phyloP scores from a whole-genome alignment of 2,113 vertebrate genomes.

The Hypomesus transpacificus region DNA sequence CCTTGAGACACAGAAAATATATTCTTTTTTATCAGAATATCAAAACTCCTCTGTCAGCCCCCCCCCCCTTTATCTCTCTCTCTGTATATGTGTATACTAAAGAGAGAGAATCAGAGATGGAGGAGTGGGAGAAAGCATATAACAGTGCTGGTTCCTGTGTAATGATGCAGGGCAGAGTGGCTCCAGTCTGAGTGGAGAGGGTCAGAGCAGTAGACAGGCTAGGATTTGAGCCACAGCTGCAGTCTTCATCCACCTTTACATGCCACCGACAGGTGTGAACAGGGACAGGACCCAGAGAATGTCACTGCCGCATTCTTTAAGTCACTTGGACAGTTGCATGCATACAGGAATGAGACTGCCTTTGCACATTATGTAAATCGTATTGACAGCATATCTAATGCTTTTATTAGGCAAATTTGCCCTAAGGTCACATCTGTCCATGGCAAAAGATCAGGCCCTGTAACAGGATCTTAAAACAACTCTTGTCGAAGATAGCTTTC shows the following conservation, averaged over 20 bases:
- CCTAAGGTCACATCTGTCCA: constrained; percentile 59
- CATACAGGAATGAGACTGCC: constrained; percentile 52
- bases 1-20: constrained; percentile 3
- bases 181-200: neutral
- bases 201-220: neutral
- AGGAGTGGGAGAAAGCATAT: neutral
- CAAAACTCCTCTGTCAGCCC: neutral
- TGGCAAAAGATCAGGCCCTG: constrained; percentile 27
- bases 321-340: constrained; percentile 44
- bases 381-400: constrained; percentile 73
- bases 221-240: constrained; percentile 57
- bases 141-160: too few relatives aligned
- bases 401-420: constrained; percentile 71
- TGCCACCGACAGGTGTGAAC: constrained; percentile 71
- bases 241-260: constrained; percentile 41
- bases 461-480: constrained; percentile 13
- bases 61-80: neutral
- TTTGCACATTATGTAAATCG: constrained; percentile 67
- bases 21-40: constrained; percentile 17
- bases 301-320: constrained; percentile 58
- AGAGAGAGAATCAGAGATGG: constrained; percentile 3
- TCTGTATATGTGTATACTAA: neutral
- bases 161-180: neutral
- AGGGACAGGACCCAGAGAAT: constrained; percentile 61
- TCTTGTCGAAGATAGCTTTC: constrained; percentile 11